These are phyloP conservation scores for Theristicus caerulescens DNA, from an alignment of 2,113 vertebrate species.

Conservation along the genomic window DNA sequence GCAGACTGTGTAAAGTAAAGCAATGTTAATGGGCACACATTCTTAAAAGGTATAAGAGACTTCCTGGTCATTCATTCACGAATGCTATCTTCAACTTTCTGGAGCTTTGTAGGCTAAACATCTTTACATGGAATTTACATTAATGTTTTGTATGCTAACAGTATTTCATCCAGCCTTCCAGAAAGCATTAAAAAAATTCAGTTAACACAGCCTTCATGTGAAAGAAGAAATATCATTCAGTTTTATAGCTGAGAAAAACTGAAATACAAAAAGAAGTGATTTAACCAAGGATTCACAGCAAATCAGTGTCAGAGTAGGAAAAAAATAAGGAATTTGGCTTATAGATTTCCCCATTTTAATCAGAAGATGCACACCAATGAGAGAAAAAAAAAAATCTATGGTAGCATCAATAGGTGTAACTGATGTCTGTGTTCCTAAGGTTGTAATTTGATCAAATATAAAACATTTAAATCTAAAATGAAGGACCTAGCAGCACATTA, in stretches of 20 bases:
- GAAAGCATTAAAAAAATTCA: constrained; percentile 31
- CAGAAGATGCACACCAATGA: not conserved
- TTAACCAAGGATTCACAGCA: not conserved
- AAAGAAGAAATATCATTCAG: not conserved
- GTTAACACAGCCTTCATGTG: not conserved
- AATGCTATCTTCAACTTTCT: not conserved
- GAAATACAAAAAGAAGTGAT: not conserved
- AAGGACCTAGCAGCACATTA: not conserved
- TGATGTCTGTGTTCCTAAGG: not conserved
- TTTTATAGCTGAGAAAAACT: not conserved
- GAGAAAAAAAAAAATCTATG: not conserved
- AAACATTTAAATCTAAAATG: not conserved
- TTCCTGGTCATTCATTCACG: not conserved
- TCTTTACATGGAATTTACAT: not conserved
- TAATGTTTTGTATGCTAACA: not conserved
- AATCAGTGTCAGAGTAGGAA: not conserved
- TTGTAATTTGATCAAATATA: not conserved
- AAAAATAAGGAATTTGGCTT: not conserved
- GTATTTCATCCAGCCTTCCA: constrained; percentile 50
- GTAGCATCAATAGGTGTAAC: not conserved
- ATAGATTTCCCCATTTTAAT: not conserved
- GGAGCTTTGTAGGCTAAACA: not conserved
- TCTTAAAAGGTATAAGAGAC: not conserved
- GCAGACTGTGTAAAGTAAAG: not conserved
- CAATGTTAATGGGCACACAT: not conserved